A percentile compares a stretch with the other conserved stretches of the same genome.
Conservation (phyloP, 2,113 vertebrate species). For the Dendrocopos noguchii region DNA sequence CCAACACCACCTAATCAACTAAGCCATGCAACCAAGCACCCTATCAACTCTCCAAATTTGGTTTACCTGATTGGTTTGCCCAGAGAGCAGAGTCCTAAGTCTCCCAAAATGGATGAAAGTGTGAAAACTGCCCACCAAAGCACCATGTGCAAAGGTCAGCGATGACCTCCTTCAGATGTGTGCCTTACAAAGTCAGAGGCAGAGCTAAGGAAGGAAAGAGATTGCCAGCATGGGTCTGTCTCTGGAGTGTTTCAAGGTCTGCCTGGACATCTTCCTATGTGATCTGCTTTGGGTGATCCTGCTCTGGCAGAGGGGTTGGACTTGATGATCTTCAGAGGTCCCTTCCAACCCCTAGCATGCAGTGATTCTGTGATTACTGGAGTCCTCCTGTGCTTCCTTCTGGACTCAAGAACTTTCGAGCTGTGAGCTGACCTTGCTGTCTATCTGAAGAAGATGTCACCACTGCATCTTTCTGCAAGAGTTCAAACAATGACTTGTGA, state of each 20-base stretch:
- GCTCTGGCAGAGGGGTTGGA: no score
- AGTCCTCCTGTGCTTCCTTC: not conserved
- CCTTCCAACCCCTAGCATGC: no score
- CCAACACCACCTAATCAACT: no score
- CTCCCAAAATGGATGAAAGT: not conserved
- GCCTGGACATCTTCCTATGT: no score
- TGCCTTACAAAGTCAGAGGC: rapidly evolving
- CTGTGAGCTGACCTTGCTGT: not conserved
- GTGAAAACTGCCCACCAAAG: not conserved
- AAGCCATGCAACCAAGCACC: no score
- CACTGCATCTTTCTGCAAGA: not conserved
- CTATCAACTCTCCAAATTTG: no score
- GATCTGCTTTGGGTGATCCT: no score
- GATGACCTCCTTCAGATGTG: not conserved
- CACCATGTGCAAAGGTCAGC: not conserved
- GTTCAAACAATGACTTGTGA: not conserved
- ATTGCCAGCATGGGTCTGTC: not conserved
- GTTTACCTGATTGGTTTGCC: no score
- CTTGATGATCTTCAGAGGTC: no score
- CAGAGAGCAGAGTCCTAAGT: not conserved
- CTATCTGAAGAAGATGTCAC: not conserved
- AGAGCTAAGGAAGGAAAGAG: not conserved
- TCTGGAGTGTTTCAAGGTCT: no score
- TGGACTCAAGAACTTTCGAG: not conserved
- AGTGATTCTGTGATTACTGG: not conserved